These are phyloP conservation scores for Maniola hyperantus DNA, from an alignment of 2,888 invertebrate species.

Conservation along the genomic window DNA sequence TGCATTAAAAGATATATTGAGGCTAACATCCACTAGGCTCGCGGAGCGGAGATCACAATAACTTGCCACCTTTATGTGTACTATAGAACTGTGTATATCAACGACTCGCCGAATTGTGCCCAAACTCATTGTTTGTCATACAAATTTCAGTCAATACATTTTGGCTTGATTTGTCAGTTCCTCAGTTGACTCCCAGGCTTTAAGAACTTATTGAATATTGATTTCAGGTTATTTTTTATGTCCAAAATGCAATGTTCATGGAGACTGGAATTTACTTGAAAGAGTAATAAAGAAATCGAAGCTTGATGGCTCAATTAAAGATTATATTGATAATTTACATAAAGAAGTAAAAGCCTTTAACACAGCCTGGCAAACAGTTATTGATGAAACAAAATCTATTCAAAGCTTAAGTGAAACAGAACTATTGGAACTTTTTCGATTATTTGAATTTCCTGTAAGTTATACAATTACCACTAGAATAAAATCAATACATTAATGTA, in stretches of 20 bases:
- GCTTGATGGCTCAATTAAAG: conserved; percentile 59
- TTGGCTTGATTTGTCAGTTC: too few species aligned
- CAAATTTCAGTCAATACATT: too few species aligned
- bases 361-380: conserved; percentile 72
- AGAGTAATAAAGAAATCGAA: conserved; percentile 74
- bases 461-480: neutral
- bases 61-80: too few species aligned
- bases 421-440: conserved; percentile 70
- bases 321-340: conserved; percentile 61
- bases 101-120: too few species aligned
- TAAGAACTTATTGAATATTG: neutral
- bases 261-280: conserved; percentile 84
- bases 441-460: conserved; percentile 84
- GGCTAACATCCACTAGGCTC: too few species aligned
- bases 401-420: conserved; percentile 68
- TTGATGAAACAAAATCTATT: conserved; percentile 67
- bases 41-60: too few species aligned
- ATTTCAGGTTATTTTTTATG: conserved; percentile 87
- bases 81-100: too few species aligned
- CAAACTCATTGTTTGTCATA: too few species aligned
- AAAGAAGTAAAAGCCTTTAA: conserved; percentile 64
- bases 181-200: too few species aligned
- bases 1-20: too few species aligned
- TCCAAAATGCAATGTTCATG: conserved; percentile 85
- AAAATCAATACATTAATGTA: neutral